phyloP scores from a whole-genome alignment of 1,140 invertebrate species.

The Zaprionus capensis region DNA sequence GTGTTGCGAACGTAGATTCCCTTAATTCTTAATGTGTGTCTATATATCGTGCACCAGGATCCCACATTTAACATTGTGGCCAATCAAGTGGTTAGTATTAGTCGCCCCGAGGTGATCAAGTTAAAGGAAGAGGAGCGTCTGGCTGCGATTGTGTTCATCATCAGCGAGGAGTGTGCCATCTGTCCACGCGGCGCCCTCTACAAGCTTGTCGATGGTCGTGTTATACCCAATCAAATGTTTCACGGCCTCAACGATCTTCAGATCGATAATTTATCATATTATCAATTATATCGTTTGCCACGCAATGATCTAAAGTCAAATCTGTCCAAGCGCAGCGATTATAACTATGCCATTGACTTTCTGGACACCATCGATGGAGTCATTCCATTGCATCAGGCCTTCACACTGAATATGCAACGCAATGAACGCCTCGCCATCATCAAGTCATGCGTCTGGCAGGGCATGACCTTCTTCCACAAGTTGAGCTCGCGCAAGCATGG shows the following conservation, averaged over 20 bases:
- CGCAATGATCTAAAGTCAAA: slow-evolving; percentile 90
- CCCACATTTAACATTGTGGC: slow-evolving; percentile 81
- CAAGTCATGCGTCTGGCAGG: slow-evolving; percentile 90
- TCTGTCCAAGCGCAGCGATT: slow-evolving; percentile 88
- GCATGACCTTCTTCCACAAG: slow-evolving; percentile 90
- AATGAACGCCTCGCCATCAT: slow-evolving; percentile 86
- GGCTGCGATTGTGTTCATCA: slow-evolving; percentile 88
- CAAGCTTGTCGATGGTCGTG: slow-evolving; percentile 87
- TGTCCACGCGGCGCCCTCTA: slow-evolving; percentile 90
- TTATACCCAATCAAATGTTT: slow-evolving; percentile 89
- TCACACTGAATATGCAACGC: slow-evolving; percentile 85
- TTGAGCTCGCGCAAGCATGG: slow-evolving; percentile 88
- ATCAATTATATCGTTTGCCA: slow-evolving; percentile 88
- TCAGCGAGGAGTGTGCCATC: slow-evolving; percentile 88
- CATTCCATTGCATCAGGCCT: slow-evolving; percentile 66
- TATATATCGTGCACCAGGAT: slow-evolving; percentile 49
- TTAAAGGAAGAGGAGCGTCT: slow-evolving; percentile 92
- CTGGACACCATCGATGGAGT: slow-evolving; percentile 88
- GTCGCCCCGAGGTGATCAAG: slow-evolving; percentile 84
- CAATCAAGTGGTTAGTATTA: slow-evolving; percentile 85
- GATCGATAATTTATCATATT: slow-evolving; percentile 87
- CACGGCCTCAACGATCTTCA: slow-evolving; percentile 87
- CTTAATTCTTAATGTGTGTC: neutral
- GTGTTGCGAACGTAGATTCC: neutral
- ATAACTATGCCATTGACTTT: slow-evolving; percentile 91